A percentile compares a stretch with the other conserved stretches of the same genome.
Conservation (phyloP, 2,113 vertebrate genomes). For the Nesogale talazaci region DNA sequence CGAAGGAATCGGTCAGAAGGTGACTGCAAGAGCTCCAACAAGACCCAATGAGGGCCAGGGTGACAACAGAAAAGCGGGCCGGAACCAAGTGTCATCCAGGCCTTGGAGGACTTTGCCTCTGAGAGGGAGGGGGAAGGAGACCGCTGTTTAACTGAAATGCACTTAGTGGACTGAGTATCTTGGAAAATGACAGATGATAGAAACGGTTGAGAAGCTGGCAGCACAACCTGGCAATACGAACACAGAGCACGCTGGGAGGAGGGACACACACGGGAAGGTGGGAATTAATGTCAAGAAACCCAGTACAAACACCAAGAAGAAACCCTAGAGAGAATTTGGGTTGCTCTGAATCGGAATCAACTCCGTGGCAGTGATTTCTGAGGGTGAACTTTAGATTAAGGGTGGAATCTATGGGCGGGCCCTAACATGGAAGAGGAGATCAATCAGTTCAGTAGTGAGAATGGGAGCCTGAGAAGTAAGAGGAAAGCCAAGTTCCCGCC, state of each 20-base stretch:
- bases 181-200: background rate
- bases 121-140: background rate
- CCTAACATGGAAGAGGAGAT: background rate
- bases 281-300: background rate
- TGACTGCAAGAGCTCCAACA: constrained; percentile 48
- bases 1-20: background rate
- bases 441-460: background rate
- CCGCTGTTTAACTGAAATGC: background rate
- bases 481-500: background rate
- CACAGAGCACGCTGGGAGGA: background rate
- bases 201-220: background rate
- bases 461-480: background rate
- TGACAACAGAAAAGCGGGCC: background rate
- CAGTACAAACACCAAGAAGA: background rate
- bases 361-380: too few relatives aligned
- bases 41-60: background rate
- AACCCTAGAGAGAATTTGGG: background rate
- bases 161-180: background rate
- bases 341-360: too few relatives aligned
- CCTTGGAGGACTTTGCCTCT: background rate
- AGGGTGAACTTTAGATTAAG: background rate
- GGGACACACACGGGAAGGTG: background rate
- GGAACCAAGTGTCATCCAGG: background rate
- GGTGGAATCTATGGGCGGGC: background rate
- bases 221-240: background rate